Base-by-base conservation (phyloP, 2,797 vertebrate genomes). In the Natrix natrix region DNA sequence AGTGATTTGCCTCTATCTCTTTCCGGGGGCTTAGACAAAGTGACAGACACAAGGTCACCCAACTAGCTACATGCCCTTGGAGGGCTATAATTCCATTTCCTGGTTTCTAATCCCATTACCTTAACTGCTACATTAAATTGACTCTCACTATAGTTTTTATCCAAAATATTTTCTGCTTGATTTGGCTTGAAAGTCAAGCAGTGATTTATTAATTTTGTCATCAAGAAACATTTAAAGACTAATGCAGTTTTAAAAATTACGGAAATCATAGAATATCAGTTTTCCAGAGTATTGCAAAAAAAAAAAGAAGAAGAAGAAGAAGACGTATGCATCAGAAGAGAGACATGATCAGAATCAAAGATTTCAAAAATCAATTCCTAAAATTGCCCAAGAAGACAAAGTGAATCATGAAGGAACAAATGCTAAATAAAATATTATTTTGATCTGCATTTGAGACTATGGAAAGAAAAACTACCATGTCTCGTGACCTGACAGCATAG, bases 161-260 rank as follows among this genome's bases (percentile, higher is more conserved):
- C 93, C 95, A 92, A 94, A 8, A 92, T 94, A 59, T 94, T 96
- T 97, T 96, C 93, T 92, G 94, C 92, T 57, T 59, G 52, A 94
- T 96, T 95, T 95, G 90, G 95, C 94, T 96, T 96, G 96, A 95
- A 96, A 96, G 93, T 90, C 95, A 96, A 95, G 48, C 95, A 69
- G 95, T 96, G 93, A 95, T 97, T 96, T 95, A 97, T 96, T 97
- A 97, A 94, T 94, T 95, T 97, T 95, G 88, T 94, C 95, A 95
- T 94, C 96, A 96, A 94, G 96, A 97, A 95, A 93, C 95, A 91
- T 93, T 88, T 74, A 97, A 96, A 97, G 89, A 90, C 93, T 94
- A 97, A 96, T 91, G 92, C 28, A 97, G 91, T 93, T 97, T 96
- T 93, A 94, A 94, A 97, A 97, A 96, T 91, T 94, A 96, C 94